Evolutionary conservation across 2,113 vertebrate species (phyloP), one percentile per base, ranked within the genome.

Genomic region (Piaya cayana): DNA sequence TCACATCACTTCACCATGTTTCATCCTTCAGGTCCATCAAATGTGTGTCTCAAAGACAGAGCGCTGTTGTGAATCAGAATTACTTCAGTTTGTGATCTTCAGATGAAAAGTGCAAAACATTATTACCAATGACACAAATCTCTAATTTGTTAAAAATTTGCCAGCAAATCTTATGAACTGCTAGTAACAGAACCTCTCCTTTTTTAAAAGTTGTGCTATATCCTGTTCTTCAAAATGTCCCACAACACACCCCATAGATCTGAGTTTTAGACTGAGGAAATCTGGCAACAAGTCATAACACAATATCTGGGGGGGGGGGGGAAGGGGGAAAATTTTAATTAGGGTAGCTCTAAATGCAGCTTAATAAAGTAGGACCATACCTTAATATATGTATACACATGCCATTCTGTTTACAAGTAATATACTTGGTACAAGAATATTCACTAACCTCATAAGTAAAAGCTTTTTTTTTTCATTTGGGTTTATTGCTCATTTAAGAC

Each of bases 21-120:
- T 71, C 65, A 59, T 39, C 39, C 37, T 80, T 82, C 55, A 47
- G 59, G 43, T 25, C 29, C 6, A 15, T 50, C 34, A 77, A 42
- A 74, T 7, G 8, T 0, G 0, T 43, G 53, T 75, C 25, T 53
- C 49, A 49, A 76, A 83, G 53, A 43, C 3, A 83, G 22, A 71
- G 83, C n/a, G 13, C 14, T 84, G 23, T 39, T 81, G 49, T 72
- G 78, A 84, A 90, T 58, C 4, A 80, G n/a, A 67, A 76, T 7
- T 29, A 9, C 37, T 67, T 43, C 45, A 25, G 25, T 43, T 87
- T 36, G 15, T 71, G 63, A 67, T 53, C 27, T 83, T 62, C 1
- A 1, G 9, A 77, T 53, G 37, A 76, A 79, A 86, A 80, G n/a
- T 43, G 7, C 7, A 53, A 42, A 80, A n/a, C 1, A 0, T 53